These are phyloP conservation scores for Ophraella communa DNA, from an alignment of 2,888 invertebrate genomes.

Conservation along the genomic window DNA sequence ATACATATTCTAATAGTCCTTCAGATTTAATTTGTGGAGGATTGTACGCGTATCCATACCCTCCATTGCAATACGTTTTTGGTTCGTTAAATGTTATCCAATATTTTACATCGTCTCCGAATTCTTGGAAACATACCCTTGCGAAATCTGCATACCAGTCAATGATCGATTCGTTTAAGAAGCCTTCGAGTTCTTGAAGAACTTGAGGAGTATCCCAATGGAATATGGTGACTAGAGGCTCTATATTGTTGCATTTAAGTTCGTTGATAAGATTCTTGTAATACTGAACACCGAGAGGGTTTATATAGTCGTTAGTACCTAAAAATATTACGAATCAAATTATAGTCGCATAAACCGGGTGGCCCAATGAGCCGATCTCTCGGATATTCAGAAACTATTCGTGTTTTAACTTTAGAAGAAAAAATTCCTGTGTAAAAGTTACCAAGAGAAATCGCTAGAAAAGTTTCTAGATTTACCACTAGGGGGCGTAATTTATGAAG, in stretches of 20 bases:
- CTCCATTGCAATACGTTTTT: slow-evolving; percentile 43
- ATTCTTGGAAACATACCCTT: too few relatives aligned
- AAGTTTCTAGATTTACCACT: too few relatives aligned
- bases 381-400: too few relatives aligned
- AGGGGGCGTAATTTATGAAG: too few relatives aligned
- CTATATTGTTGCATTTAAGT: slow-evolving; percentile 62
- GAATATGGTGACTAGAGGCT: slow-evolving; percentile 64
- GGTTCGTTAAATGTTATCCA: too few relatives aligned
- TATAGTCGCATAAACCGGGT: not conserved
- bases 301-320: slow-evolving; percentile 71
- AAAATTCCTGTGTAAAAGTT: too few relatives aligned
- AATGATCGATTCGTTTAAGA: not conserved
- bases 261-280: slow-evolving; percentile 48
- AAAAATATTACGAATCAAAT: not conserved
- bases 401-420: too few relatives aligned
- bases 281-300: slow-evolving; percentile 68
- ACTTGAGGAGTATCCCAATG: not conserved
- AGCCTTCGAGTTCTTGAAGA: not conserved
- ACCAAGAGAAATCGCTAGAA: too few relatives aligned
- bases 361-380: too few relatives aligned
- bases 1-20: slow-evolving; percentile 68
- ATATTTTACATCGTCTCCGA: too few relatives aligned
- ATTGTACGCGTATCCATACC: slow-evolving; percentile 37
- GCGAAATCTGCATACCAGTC: too few relatives aligned
- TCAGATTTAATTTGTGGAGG: slow-evolving; percentile 51